Percentiles rank a stretch among this genome's conserved stretches.
phyloP scores from a whole-genome alignment of 2,113 vertebrate genomes.

The Poeciliopsis turrubarensis region DNA sequence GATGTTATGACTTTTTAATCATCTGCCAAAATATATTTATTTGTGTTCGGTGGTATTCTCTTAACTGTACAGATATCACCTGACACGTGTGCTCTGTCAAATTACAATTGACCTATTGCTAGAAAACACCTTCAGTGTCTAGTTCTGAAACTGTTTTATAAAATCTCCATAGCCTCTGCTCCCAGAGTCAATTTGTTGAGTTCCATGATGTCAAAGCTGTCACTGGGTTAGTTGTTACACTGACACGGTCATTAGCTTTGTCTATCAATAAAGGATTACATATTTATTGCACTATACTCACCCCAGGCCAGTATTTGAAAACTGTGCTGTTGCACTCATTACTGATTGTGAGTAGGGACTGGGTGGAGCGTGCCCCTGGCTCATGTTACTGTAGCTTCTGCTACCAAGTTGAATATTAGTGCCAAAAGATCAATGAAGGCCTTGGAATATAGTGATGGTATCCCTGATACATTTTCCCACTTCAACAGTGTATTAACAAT shows the following conservation, averaged over 20 bases:
- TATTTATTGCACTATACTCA: slow-evolving; percentile 39
- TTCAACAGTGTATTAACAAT: background rate
- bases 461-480: slow-evolving; percentile 18
- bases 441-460: slow-evolving; percentile 43
- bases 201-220: slow-evolving; percentile 23
- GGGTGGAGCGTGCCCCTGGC: slow-evolving; percentile 39
- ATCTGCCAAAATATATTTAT: background rate
- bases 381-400: slow-evolving; percentile 51
- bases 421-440: slow-evolving; percentile 63
- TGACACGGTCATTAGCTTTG: slow-evolving; percentile 39
- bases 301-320: slow-evolving; percentile 38
- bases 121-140: slow-evolving; percentile 7
- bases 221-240: slow-evolving; percentile 9
- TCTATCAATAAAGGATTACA: slow-evolving; percentile 39
- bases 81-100: slow-evolving; percentile 29
- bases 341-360: slow-evolving; percentile 16
- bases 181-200: slow-evolving; percentile 9
- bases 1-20: no score
- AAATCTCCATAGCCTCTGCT: background rate
- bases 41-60: slow-evolving; percentile 21
- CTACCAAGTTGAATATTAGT: slow-evolving; percentile 52
- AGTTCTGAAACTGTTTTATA: slow-evolving; percentile 4
- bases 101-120: slow-evolving; percentile 54
- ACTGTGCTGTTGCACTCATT: slow-evolving; percentile 24
- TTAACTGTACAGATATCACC: slow-evolving; percentile 19